Base-by-base conservation (phyloP, 2,113 vertebrate genomes). In the Dryoscopus gambensis region DNA sequence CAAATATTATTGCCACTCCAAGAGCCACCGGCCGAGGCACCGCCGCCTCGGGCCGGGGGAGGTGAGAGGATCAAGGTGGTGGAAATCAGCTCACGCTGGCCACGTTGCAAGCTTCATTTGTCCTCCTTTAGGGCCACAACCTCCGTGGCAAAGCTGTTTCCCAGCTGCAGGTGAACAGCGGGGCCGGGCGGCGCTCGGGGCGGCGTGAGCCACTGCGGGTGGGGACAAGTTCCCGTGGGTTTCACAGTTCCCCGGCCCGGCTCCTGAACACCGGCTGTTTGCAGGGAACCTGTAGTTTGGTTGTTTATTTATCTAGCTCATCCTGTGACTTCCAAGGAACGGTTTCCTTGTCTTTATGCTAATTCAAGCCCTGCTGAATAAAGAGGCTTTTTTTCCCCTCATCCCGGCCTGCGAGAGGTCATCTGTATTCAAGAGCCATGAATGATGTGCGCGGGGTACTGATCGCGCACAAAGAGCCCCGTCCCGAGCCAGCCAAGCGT, bases 351-450 rank as follows among this genome's bases (percentile, higher is more conserved):
- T 94, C 64, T 17, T 40, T 65, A 95, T 90, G 91, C 62, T 94
- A 95, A 97, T 97, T 90, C 65, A 68, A 74, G 71, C 71, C 52
- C 37, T 50, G 63, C 60, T 65, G 94, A 90, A 97, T 87, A 97
- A 95, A 97, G 96, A 95, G 88, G 87, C 89, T 62, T 87, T 93
- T 93, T 81, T 60, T 55, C 22, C 63, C 60, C 63, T 35, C 44
- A 44, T 90, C 91, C 91, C 59, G 4, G 93, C 82, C 95, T 93
- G 92, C 20, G 15, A 94, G 96, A 93, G 96, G 96, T 96, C 95
- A 94, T 95, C 95, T 97, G 97, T 97, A 97, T 97, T 97, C 97
- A 97, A 93, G 80, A 92, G 91, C 86, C 64, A 8, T 97, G 97
- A 97, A 93, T 90, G 93, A 97, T 96, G 97, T 96, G 97, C 57